These are phyloP conservation scores for Brachyistius frenatus DNA, from an alignment of 2,113 vertebrate genomes.

Conservation along the genomic window DNA sequence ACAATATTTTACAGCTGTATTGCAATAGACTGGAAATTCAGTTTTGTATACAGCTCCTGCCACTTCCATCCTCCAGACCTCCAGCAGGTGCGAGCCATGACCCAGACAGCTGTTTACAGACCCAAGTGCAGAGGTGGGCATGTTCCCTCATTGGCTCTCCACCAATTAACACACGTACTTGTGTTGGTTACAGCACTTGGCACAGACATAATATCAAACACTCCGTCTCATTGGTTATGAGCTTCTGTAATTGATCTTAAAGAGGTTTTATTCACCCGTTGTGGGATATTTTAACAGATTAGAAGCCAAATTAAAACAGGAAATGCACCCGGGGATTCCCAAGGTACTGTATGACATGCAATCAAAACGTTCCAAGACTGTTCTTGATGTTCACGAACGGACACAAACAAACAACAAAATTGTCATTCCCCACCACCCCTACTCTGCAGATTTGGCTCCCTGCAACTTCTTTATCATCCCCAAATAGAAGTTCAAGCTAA, in stretches of 20 bases:
- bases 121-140: neutral
- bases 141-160: neutral
- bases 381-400: too few species aligned
- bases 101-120: neutral
- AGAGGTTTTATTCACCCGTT: neutral
- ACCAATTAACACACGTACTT: neutral
- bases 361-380: too few species aligned
- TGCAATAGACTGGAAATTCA: neutral
- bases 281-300: neutral
- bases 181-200: neutral
- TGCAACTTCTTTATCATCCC: too few species aligned
- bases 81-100: neutral
- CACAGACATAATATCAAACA: neutral
- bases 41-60: neutral
- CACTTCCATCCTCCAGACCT: neutral
- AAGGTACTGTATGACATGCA: too few species aligned
- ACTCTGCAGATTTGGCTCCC: too few species aligned
- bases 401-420: too few species aligned
- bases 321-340: too few species aligned
- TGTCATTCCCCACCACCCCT: too few species aligned
- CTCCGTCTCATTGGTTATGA: neutral
- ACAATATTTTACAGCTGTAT: too few species aligned
- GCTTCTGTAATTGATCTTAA: too few species aligned
- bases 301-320: too few species aligned
- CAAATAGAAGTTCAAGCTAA: too few species aligned